A percentile compares a stretch with the other conserved stretches of the same genome.
Conservation (phyloP, 2,797 vertebrate genomes). For the Limosa lapponica region DNA sequence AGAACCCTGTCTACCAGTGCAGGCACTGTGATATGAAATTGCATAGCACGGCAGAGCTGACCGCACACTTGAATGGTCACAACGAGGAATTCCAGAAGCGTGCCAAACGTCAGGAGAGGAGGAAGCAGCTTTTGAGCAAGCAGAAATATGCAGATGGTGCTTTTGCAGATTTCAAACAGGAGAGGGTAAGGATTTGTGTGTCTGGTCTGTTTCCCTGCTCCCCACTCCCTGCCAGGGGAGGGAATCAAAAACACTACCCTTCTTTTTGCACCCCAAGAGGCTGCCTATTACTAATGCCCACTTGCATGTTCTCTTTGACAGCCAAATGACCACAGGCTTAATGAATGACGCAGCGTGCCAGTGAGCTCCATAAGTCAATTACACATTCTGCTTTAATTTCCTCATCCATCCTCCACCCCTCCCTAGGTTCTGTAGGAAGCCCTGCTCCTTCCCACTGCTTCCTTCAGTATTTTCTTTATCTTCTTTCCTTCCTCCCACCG, state of each 20-base stretch:
- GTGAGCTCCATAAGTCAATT: constrained; percentile 74
- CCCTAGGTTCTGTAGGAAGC: constrained; percentile 32
- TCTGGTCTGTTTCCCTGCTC: constrained; percentile 32
- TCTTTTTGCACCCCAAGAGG: constrained; percentile 48
- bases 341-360: constrained; percentile 73
- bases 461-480: constrained; percentile 46
- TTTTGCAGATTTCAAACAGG: constrained; percentile 85
- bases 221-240: not conserved
- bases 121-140: constrained; percentile 92
- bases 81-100: constrained; percentile 96
- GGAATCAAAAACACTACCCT: not conserved
- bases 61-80: constrained; percentile 90
- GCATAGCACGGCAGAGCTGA: constrained; percentile 86
- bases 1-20: constrained; percentile 90
- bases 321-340: constrained; percentile 70
- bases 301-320: constrained; percentile 75
- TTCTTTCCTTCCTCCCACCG: constrained; percentile 39
- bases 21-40: constrained; percentile 94
- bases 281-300: constrained; percentile 70
- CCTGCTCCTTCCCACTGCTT: constrained; percentile 29
- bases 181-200: constrained; percentile 88
- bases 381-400: constrained; percentile 72
- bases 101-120: constrained; percentile 90
- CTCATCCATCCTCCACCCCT: constrained; percentile 33
- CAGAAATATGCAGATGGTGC: constrained; percentile 86